A percentile compares a stretch with the other conserved stretches of the same genome.
Evolutionary conservation across 2,797 vertebrate genomes (phyloP).

Genomic region (Allobates femoralis): DNA sequence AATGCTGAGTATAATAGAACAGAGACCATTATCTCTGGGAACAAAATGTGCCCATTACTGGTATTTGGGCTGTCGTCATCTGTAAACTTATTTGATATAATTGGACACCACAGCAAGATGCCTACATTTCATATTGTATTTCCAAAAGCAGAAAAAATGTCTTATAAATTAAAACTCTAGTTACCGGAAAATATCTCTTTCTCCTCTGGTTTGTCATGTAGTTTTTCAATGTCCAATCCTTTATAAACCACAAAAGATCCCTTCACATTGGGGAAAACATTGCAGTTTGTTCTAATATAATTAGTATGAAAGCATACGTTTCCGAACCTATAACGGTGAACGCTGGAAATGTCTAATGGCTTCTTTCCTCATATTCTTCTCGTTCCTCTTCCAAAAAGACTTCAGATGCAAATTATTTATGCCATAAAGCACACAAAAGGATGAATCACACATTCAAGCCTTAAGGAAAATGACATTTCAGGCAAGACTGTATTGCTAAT

Average conservation of each 20-base stretch:
- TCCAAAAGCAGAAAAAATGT: not conserved
- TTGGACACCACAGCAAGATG: not conserved
- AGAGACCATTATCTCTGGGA: not conserved
- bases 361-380: constrained; percentile 45
- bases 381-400: constrained; percentile 36
- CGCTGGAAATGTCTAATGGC: constrained; percentile 16
- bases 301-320: constrained; percentile 42
- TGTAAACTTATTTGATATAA: not conserved
- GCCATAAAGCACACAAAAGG: constrained; percentile 46
- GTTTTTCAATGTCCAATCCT: not conserved
- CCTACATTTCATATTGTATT: not conserved
- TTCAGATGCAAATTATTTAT: constrained; percentile 50
- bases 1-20: not conserved
- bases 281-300: constrained; percentile 17
- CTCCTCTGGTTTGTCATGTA: not conserved
- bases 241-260: not conserved
- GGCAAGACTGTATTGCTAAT: constrained; percentile 34
- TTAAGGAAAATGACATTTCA: constrained; percentile 57
- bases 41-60: not conserved
- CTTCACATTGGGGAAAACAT: constrained; percentile 2
- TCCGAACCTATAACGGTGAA: constrained; percentile 19
- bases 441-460: constrained; percentile 49
- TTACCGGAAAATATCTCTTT: not conserved
- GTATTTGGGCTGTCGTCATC: not conserved
- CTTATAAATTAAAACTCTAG: not conserved